Percentiles rank a stretch among this genome's conserved stretches.
These are phyloP conservation scores for Chloroceryle aenea DNA, from an alignment of 2,113 vertebrate species.

Conservation along the genomic window DNA sequence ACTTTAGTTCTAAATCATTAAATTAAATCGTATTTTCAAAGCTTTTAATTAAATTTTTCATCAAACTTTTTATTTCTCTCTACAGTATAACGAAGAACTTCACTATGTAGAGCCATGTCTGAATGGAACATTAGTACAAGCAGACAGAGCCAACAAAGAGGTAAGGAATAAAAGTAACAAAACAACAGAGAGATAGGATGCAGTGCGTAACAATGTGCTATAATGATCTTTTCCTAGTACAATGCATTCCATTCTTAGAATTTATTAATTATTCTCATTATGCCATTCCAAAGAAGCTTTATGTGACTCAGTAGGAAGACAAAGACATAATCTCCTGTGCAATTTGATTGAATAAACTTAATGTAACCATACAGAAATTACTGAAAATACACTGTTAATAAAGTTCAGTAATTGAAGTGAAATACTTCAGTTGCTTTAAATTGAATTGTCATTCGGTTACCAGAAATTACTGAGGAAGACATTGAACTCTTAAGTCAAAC, in stretches of 20 bases:
- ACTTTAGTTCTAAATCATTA: conserved; percentile 20
- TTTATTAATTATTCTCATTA: conserved; percentile 32
- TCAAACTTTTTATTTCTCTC: conserved; percentile 46
- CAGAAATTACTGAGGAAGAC: neutral
- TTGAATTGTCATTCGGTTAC: neutral
- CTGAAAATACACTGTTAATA: neutral
- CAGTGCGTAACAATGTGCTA: neutral
- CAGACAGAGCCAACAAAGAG: conserved; percentile 96
- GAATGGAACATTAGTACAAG: conserved; percentile 96
- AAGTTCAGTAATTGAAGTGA: neutral
- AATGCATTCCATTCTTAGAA: conserved; percentile 7
- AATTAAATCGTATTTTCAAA: conserved; percentile 35
- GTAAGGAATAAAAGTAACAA: conserved; percentile 76
- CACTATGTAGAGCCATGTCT: conserved; percentile 96
- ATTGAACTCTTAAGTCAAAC: neutral
- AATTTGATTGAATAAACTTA: neutral
- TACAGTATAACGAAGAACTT: conserved; percentile 94
- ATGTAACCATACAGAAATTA: neutral
- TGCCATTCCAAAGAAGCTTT: neutral
- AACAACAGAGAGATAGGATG: neutral
- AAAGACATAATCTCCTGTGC: neutral
- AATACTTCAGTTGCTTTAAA: neutral
- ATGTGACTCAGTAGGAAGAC: neutral
- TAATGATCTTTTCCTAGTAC: neutral
- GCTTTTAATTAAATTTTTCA: conserved; percentile 45